Evolutionary conservation across 2,797 vertebrate species (phyloP).

Genomic region (Gymnopithys bicolor): DNA sequence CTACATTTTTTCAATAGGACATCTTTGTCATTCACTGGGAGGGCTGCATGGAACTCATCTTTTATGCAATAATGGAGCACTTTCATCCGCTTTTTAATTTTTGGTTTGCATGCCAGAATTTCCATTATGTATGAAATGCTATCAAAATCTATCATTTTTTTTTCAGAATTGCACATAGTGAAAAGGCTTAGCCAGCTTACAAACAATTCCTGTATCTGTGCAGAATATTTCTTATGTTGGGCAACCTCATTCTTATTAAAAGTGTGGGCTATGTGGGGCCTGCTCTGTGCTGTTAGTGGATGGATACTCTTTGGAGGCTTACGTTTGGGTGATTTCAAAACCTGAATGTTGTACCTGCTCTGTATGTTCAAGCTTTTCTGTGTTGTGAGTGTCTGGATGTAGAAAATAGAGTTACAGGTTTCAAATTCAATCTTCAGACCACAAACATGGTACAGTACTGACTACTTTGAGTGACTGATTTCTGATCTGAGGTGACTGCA

Average conservation of each 20-base stretch:
- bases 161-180: background rate
- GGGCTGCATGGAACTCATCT: background rate
- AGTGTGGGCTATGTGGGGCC: accelerated
- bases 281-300: background rate
- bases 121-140: background rate
- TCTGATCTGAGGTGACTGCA: background rate
- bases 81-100: accelerated
- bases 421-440: background rate
- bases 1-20: background rate
- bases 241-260: background rate
- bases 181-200: background rate
- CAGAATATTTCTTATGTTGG: background rate
- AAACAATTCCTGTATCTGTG: background rate
- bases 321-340: background rate
- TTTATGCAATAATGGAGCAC: background rate
- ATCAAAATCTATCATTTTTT: background rate
- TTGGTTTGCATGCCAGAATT: background rate
- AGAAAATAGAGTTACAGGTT: background rate
- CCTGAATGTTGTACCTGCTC: background rate
- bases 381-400: background rate
- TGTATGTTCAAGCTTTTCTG: background rate
- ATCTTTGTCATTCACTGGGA: background rate
- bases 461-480: background rate
- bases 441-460: accelerated
- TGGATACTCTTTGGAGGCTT: background rate